Evolutionary conservation across 2,113 vertebrate genomes (phyloP), one percentile per base, ranked within the genome.

Genomic region (Oenanthe melanoleuca): DNA sequence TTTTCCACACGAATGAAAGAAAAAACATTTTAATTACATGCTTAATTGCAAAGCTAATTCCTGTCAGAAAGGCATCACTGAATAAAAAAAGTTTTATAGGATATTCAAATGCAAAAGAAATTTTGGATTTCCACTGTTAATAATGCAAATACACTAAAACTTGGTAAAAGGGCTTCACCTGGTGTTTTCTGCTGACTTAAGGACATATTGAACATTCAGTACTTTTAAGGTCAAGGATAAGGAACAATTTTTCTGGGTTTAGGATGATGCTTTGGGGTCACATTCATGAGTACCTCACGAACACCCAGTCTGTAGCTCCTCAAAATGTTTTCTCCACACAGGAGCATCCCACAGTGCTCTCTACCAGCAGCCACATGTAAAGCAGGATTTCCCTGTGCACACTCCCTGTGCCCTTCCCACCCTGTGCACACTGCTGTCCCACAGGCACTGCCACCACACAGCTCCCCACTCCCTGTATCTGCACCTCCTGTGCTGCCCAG

Each of bases 1-100:
- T 83, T 93, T 88, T 60, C 34, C 29, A 47, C 33, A 31, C 38
- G 60, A 89, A 91, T 66, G 21, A 86, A 86, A 80, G 8, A 66
- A 50, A 85, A 88, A 59, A 1, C 6, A 78, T 70, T 83, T 65
- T 44, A 70, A 14, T 24, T 14, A 55, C 6, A 2, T 55, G 33
- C 33, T 91, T 38, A 88, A 93, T 31, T 73, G 33, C 37, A 90
- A 59, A 70, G 12, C 29, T 70, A 73, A 91, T 80, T 92, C 18
- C 64, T 66, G 26, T 21, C 34, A 84, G 49, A 83, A 93, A 65
- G 15, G 22, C 40, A 61, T 40, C 22, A 69, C 7, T 53, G n/a
- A 15, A 61, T 56, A 70, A 49, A 47, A 67, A 12, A 31, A 8
- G 23, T 31, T 84, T 71, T 67, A 14, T 67, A 55, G 66, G 21